Conservation (phyloP, 2,797 vertebrate genomes). For the Gymnothorax reevesii region DNA sequence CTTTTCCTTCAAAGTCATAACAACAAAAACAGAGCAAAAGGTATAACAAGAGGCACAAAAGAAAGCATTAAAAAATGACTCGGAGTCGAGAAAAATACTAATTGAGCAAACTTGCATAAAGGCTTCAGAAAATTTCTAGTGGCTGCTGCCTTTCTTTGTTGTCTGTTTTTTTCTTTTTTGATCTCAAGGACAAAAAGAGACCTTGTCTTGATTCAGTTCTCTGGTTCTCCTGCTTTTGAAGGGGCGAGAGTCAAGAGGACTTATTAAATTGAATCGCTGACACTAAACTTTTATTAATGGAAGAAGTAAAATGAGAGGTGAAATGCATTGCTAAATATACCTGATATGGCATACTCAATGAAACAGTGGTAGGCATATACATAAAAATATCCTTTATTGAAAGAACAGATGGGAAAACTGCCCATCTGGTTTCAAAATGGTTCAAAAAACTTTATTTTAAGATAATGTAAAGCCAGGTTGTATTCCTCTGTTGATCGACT, state of each 20-base stretch:
- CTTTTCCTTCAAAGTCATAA: not conserved
- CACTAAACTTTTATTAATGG: not conserved
- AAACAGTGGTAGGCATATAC: not conserved
- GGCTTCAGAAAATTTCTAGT: not conserved
- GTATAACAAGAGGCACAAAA: not conserved
- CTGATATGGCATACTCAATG: not conserved
- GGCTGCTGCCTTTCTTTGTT: not conserved
- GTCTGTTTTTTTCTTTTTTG: not conserved
- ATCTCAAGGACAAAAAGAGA: not conserved
- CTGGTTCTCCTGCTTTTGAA: not conserved
- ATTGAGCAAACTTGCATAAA: not conserved
- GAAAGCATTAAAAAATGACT: not conserved
- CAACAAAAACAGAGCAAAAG: not conserved
- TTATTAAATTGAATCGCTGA: constrained; percentile 10
- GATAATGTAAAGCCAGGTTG: not conserved
- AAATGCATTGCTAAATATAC: not conserved
- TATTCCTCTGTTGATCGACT: not conserved
- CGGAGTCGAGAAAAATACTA: not conserved
- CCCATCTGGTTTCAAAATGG: too few relatives aligned
- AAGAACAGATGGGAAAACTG: not conserved
- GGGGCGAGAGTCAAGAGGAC: not conserved
- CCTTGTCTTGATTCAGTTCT: not conserved
- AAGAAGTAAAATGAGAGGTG: not conserved
- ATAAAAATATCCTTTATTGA: not conserved
- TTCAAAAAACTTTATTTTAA: not conserved